These are phyloP conservation scores for Larimichthys polyactis DNA, from an alignment of 2,113 vertebrate species.

Conservation along the genomic window DNA sequence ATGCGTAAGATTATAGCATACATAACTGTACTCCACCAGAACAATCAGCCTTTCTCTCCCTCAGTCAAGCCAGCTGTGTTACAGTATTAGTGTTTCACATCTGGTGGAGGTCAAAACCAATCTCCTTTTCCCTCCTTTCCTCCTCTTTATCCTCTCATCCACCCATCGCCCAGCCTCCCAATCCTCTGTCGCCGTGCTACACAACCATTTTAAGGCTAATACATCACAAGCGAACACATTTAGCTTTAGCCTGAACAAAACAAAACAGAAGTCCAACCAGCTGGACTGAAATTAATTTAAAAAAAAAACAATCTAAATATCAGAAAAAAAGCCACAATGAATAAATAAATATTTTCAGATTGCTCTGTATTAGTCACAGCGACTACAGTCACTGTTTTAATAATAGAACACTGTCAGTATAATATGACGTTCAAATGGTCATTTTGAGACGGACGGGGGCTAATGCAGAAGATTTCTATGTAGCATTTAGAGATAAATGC, in stretches of 20 bases:
- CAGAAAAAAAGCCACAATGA: neutral
- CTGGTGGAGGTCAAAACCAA: conserved; percentile 69
- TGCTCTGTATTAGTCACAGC: neutral
- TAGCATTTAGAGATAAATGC: neutral
- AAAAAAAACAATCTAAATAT: neutral
- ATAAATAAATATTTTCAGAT: neutral
- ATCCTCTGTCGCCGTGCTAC: conserved; percentile 23
- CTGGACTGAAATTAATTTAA: neutral
- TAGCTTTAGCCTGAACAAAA: neutral
- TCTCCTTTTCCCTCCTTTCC: conserved; percentile 47
- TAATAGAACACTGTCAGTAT: neutral
- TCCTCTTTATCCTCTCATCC: conserved; percentile 52
- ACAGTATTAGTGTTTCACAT: conserved; percentile 51
- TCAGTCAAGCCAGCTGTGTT: conserved; percentile 52
- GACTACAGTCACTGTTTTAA: too few relatives aligned
- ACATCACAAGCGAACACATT: neutral
- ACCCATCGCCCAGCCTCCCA: conserved; percentile 3
- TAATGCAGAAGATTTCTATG: neutral
- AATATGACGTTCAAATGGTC: neutral
- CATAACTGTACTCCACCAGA: neutral
- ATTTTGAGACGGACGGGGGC: neutral
- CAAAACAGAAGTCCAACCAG: neutral
- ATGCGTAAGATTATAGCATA: neutral
- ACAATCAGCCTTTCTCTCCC: conserved; percentile 14
- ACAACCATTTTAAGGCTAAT: conserved; percentile 28